A percentile compares a stretch with the other conserved stretches of the same genome.
phyloP scores from a whole-genome alignment of 2,797 vertebrate species.

The Phrynocephalus vlangalii region DNA sequence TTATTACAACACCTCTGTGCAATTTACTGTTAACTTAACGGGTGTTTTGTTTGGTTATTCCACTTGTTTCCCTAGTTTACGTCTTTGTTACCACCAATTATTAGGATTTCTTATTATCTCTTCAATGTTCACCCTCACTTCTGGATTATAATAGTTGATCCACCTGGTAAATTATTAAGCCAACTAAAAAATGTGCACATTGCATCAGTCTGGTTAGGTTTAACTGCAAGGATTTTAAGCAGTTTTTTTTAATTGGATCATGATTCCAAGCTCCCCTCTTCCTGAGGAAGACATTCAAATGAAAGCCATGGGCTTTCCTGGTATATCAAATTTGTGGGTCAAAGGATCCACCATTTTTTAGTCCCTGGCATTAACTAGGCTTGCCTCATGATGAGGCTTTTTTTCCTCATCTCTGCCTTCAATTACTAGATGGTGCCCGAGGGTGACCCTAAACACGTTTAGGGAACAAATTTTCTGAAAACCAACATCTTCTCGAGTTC shows the following conservation, averaged over 20 bases:
- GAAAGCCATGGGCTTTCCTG: not conserved
- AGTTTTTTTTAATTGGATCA: not conserved
- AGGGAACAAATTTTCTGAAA: not conserved
- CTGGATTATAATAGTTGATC: not conserved
- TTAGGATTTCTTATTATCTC: too few species aligned
- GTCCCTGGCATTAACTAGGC: not conserved
- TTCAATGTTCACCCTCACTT: not conserved
- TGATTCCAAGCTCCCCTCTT: not conserved
- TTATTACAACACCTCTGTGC: not conserved
- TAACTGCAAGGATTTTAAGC: not conserved
- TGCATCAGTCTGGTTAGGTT: not conserved
- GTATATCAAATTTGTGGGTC: too few species aligned
- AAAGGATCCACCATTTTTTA: too few species aligned
- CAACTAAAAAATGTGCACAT: not conserved
- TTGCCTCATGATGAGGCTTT: not conserved
- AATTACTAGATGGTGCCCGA: too few species aligned
- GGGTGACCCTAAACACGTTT: too few species aligned
- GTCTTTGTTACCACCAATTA: not conserved
- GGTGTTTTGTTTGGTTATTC: too few species aligned
- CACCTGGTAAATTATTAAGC: not conserved
- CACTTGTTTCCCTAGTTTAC: not conserved
- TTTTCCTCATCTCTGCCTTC: not conserved
- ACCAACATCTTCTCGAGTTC: too few species aligned
- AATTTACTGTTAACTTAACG: not conserved
- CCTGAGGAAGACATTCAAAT: not conserved